Conservation (phyloP, 2,113 vertebrate genomes). For the Aptenodytes forsteri region DNA sequence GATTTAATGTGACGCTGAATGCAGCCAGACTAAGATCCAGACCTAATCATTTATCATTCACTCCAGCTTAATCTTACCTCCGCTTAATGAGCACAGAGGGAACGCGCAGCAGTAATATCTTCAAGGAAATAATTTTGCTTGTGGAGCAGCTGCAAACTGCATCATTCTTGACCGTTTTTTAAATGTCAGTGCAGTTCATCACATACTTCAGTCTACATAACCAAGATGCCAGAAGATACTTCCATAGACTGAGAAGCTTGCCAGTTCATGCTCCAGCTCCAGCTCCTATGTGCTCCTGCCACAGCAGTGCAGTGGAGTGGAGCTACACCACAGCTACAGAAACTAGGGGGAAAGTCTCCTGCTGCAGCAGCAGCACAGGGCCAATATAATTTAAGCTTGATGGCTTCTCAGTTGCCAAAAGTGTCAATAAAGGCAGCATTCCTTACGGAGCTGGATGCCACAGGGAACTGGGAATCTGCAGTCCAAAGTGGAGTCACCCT, state of each 20-base stretch:
- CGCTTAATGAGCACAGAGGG: neutral
- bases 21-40: neutral
- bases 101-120: neutral
- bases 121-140: neutral
- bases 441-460: neutral
- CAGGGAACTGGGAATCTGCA: neutral
- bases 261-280: neutral
- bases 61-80: neutral
- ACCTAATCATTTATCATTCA: neutral
- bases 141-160: neutral
- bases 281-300: neutral
- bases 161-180: neutral
- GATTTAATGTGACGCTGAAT: neutral
- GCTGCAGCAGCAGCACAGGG: neutral
- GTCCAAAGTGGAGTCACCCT: neutral
- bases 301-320: neutral
- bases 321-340: neutral
- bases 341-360: neutral
- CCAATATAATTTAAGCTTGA: neutral
- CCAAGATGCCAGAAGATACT: neutral
- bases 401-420: neutral
- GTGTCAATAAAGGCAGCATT: neutral
- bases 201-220: neutral
- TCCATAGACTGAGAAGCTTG: rapidly evolving
- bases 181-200: neutral